A percentile compares a stretch with the other conserved stretches of the same genome.
These are phyloP conservation scores for Spialia ferax DNA, from an alignment of 2,888 invertebrate genomes.

Conservation along the genomic window DNA sequence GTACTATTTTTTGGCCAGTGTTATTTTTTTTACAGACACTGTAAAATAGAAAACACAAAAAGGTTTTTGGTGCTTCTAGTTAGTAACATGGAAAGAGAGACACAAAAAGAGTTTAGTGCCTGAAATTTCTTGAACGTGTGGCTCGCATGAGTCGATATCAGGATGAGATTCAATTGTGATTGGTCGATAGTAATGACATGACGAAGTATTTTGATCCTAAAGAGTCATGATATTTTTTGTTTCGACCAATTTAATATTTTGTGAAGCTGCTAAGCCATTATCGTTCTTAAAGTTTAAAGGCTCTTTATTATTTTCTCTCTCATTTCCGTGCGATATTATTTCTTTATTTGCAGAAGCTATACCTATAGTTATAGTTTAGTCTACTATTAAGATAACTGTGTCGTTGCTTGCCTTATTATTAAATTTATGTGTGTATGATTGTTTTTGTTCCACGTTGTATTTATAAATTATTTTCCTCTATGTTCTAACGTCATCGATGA, in stretches of 20 bases:
- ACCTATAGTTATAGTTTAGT: slow-evolving; percentile 8
- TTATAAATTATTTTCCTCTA: background rate
- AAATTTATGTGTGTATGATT: slow-evolving; percentile 8
- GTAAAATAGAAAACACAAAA: slow-evolving; percentile 11
- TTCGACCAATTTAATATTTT: too few species aligned
- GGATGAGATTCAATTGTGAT: too few species aligned
- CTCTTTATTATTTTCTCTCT: too few species aligned
- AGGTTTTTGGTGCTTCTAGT: slow-evolving; percentile 10
- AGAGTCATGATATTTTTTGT: too few species aligned
- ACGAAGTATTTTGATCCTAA: too few species aligned
- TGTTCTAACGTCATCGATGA: background rate
- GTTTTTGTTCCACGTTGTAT: slow-evolving; percentile 10
- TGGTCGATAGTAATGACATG: too few species aligned
- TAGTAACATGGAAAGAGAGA: too few species aligned
- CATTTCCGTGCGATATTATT: background rate
- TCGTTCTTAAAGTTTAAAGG: too few species aligned
- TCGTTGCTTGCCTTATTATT: slow-evolving; percentile 19
- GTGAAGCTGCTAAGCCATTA: too few species aligned
- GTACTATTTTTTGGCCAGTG: slow-evolving; percentile 7
- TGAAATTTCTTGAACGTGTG: too few species aligned
- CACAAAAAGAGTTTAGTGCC: too few species aligned
- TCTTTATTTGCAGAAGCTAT: slow-evolving; percentile 11
- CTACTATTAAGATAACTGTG: background rate
- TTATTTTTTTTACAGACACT: slow-evolving; percentile 12
- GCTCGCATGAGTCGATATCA: too few species aligned